Base-by-base conservation (phyloP, 2,888 invertebrate species). In the Idaea biselata region DNA sequence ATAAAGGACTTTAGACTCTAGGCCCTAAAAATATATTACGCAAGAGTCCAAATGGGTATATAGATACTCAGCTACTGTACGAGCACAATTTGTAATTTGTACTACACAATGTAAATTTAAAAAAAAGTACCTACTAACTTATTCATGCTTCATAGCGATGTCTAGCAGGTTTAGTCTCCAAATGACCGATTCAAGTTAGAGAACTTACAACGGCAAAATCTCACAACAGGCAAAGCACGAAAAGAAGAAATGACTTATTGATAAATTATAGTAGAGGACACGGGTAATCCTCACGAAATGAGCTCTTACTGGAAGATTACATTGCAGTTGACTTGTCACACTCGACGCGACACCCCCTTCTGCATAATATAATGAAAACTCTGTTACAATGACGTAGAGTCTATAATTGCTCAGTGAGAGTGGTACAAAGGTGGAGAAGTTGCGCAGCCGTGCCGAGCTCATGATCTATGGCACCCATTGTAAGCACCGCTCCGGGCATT, bases 181-280 rank as follows among this genome's bases (percentile, higher is more conserved):
- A 25, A 25, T 25, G 25, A 25, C 25, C 25, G 44, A 44, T 14
- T 44, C 11, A 14, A 44, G 44, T 44, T 32, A 32, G 32, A 44
- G 0, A 14, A 3, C 44, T 44, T 44, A 25, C 25, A 25, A 25
- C 5, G 25, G 44, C 14, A 44, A 14, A 8, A 14, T 44, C 44
- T 44, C 2, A 44, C 44, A 44, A 44, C 44, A 7, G 14, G 44
- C 14, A 14, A 44, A 44, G 11, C 44, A 44, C 6, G 44, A 55
- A 55, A 17, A 55, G 55, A 17, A 16, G 55, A 16, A 55, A 73
- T 71, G 73, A 74, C 73, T 75, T 86, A 88, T 89, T 89, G 88
- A 89, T 89, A 89, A 88, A 90, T 88, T 81, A 87, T 83, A 77
- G 72, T 69, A 68, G 74, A 73, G 81, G 80, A 84, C 83, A 83